phyloP scores from a whole-genome alignment of 2,888 invertebrate genomes.

The Panorpa germanica region DNA sequence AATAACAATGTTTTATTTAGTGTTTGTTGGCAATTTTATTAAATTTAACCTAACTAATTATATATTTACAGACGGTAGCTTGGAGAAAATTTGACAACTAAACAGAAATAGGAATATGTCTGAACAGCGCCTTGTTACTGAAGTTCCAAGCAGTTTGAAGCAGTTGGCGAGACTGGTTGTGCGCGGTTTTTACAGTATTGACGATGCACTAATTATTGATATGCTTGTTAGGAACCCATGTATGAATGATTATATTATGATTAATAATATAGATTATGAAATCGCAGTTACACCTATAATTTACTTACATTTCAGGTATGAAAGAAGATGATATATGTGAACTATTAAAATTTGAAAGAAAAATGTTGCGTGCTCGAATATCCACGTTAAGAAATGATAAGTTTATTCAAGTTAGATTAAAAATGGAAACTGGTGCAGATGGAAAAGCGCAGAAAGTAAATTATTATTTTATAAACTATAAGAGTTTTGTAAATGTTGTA shows the following conservation, averaged over 20 bases:
- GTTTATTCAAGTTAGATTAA: conserved; percentile 77
- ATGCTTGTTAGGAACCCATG: conserved; percentile 92
- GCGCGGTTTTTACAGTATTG: conserved; percentile 82
- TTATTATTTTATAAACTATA: conserved; percentile 95
- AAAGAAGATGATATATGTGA: conserved; percentile 84
- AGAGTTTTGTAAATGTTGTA: conserved; percentile 91
- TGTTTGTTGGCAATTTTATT: too few relatives aligned
- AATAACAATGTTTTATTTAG: conserved; percentile 3
- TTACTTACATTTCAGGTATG: conserved; percentile 34
- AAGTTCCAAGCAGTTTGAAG: conserved; percentile 86
- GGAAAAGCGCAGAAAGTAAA: conserved; percentile 92
- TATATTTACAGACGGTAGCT: background rate
- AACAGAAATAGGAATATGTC: conserved; percentile 34
- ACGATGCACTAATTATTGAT: conserved; percentile 87
- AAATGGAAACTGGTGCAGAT: conserved; percentile 91
- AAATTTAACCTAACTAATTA: too few relatives aligned
- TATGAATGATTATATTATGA: conserved; percentile 19
- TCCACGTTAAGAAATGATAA: conserved; percentile 77
- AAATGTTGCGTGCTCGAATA: conserved; percentile 79
- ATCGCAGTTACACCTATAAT: too few relatives aligned
- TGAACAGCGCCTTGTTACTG: conserved; percentile 64
- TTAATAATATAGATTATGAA: too few relatives aligned
- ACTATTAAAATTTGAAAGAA: conserved; percentile 79
- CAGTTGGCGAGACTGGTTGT: conserved; percentile 81
- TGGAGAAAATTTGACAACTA: conserved; percentile 1